phyloP scores from a whole-genome alignment of 64 coral and sea anemone species.

The Astreopora myriophthalma region DNA sequence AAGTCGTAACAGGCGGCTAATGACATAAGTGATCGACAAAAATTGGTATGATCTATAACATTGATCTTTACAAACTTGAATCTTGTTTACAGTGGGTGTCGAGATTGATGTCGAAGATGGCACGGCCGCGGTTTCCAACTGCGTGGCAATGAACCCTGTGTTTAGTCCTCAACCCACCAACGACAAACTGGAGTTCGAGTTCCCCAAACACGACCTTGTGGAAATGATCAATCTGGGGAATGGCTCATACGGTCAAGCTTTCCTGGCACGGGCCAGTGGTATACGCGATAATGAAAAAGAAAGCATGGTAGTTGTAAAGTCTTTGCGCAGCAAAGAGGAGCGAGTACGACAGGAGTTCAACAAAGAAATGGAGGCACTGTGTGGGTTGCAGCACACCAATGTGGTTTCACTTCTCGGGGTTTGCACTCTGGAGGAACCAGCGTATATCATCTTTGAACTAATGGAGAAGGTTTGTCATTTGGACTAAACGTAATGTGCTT shows the following conservation, averaged over 20 bases:
- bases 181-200: conserved; percentile 72
- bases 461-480: conserved; percentile 79
- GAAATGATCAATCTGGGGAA: conserved; percentile 86
- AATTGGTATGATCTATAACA: no score
- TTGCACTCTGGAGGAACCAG: conserved; percentile 77
- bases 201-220: conserved; percentile 88
- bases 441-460: conserved; percentile 95
- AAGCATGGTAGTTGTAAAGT: conserved; percentile 92
- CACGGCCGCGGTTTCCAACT: neutral
- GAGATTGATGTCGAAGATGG: conserved; percentile 76
- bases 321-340: conserved; percentile 82
- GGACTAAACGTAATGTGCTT: no score
- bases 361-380: conserved; percentile 70
- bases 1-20: no score
- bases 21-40: no score
- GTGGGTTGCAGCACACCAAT: conserved; percentile 69
- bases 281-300: conserved; percentile 86
- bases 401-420: conserved; percentile 84
- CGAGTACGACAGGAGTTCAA: conserved; percentile 80
- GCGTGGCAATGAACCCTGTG: conserved; percentile 59
- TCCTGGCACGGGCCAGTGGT: conserved; percentile 85
- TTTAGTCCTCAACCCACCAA: conserved; percentile 51
- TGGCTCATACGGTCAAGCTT: conserved; percentile 86
- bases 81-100: neutral
- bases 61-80: neutral